Base-by-base conservation (phyloP, 2,888 invertebrate genomes). In the Xylota sylvarum region DNA sequence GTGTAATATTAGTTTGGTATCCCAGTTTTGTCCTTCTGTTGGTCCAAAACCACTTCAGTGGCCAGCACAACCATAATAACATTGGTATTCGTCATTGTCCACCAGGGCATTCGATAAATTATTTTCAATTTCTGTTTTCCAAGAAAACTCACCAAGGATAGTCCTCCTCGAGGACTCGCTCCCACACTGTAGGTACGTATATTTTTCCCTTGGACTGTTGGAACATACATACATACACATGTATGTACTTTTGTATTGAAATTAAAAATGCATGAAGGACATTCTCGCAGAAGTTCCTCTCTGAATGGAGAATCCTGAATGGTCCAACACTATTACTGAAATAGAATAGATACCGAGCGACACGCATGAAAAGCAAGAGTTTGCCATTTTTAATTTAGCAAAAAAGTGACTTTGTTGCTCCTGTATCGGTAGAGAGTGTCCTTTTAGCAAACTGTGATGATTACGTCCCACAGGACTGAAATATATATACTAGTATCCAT, bases 221-320 rank as follows among this genome's bases (percentile, higher is more conserved):
- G 46, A 17, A 23, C 48, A 10, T 4, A 19, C 43, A 40, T 5
- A 32, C 6, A 32, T 35, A 9, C 9, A 32, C n/a, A 5, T 35
- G 58, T 62, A 35, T 10, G 35, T 6, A 35, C 10, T 19, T 23
- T 19, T 60, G 60, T 27, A 23, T 43, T 43, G 23, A 62, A 60
- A 60, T 60, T 40, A 40, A 60, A 60, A 60, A 43, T 60, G 40
- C 40, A 60, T 60, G 60, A 43, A 60, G 40, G 40, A 40, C 23
- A 23, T 40, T 1, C 27, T 30, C 30, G 40, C n/a, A 60, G 14
- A 27, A 40, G n/a, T 23, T 43, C 23, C n/a, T 52, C 27, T 19
- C 43, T 48, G 19, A 19, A 19, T 48, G 5, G 9, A 19, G 10
- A 19, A 10, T 43, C 12, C 43, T 43, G 14, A 6, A 43, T 6